A percentile compares a stretch with the other conserved stretches of the same genome.
Evolutionary conservation across 2,888 invertebrate genomes (phyloP).

Genomic region (Magallana nippona): DNA sequence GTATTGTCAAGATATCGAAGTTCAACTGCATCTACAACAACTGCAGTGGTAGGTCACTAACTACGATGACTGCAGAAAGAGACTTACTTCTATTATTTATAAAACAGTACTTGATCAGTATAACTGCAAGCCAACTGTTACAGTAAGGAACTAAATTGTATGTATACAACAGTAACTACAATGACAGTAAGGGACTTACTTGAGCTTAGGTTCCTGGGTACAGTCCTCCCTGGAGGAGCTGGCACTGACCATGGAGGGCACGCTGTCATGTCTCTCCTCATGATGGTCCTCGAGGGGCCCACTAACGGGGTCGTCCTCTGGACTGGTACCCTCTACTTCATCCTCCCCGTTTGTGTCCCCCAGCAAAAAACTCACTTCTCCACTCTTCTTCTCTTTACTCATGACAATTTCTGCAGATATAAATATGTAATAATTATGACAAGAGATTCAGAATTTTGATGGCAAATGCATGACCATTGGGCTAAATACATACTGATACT

Average conservation of each 20-base stretch:
- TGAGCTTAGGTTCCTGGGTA: slow-evolving; percentile 29
- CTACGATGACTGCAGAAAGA: no score
- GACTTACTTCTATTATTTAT: no score
- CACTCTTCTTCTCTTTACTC: slow-evolving; percentile 21
- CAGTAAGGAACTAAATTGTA: no score
- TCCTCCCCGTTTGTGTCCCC: slow-evolving; percentile 12
- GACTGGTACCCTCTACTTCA: background rate
- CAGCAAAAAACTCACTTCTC: slow-evolving; percentile 25
- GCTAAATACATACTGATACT: no score
- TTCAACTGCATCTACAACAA: no score
- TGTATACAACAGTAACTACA: no score
- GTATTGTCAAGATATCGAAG: no score
- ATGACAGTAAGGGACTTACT: slow-evolving; percentile 10
- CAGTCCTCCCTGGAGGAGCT: slow-evolving; percentile 11
- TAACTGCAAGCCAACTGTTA: no score
- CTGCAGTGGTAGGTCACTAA: no score
- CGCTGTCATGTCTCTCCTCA: background rate
- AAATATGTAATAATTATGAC: background rate
- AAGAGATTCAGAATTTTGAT: no score
- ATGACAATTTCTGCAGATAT: background rate
- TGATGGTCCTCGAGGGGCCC: background rate
- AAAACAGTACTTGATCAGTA: no score
- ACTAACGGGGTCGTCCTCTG: background rate
- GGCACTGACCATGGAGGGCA: background rate
- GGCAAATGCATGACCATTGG: no score